Percentiles rank a stretch among this genome's conserved stretches.
phyloP scores from a whole-genome alignment of 2,888 invertebrate species.

The Heliconius aoede region DNA sequence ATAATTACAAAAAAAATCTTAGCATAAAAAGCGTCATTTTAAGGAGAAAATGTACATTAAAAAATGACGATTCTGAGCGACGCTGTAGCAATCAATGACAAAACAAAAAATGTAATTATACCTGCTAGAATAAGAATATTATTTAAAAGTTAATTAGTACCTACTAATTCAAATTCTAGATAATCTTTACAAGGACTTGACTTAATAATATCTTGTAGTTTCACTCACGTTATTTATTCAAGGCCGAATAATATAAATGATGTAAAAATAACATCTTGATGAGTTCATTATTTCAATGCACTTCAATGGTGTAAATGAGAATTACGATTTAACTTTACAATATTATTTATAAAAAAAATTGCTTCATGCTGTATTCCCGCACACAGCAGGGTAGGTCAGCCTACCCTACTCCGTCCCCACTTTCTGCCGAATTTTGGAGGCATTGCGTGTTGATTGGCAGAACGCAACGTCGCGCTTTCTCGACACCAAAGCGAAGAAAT shows the following conservation, averaged over 20 bases:
- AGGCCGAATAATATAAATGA: not conserved
- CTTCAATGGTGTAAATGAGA: not conserved
- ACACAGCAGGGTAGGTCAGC: no score
- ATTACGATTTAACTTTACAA: not conserved
- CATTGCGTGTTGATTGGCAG: no score
- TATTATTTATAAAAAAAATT: no score
- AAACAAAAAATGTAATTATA: not conserved
- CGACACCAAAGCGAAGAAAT: no score
- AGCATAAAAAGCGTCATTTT: no score
- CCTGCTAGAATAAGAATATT: not conserved
- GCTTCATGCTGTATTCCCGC: no score
- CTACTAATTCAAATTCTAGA: not conserved
- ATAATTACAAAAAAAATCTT: no score
- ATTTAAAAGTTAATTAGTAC: not conserved
- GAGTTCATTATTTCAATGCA: not conserved
- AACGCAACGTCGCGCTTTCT: no score
- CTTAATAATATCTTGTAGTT: not conserved
- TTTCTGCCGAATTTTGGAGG: no score
- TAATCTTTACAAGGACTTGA: not conserved
- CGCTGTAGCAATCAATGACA: not conserved
- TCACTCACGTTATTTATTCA: not conserved
- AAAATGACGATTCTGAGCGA: no score
- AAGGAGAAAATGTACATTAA: no score
- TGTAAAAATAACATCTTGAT: not conserved
- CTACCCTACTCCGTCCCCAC: no score